Conservation (phyloP, 2,888 invertebrate genomes). For the Drosophila testacea region DNA sequence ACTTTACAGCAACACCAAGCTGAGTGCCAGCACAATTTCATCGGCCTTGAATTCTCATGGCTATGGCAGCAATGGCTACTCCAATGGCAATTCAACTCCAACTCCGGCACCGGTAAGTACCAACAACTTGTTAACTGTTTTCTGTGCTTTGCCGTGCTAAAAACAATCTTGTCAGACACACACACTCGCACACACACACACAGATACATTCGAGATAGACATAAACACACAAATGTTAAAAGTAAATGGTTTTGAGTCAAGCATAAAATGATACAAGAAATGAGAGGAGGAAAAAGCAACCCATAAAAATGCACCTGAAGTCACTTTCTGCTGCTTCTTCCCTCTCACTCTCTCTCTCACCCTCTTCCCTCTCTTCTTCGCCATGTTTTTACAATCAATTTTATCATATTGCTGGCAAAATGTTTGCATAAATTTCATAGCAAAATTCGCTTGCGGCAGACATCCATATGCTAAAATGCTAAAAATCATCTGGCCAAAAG, state of each 20-base stretch:
- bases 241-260: constrained; percentile 31
- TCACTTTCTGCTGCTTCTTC: constrained; percentile 10
- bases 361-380: not conserved
- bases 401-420: constrained; percentile 71
- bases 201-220: not conserved
- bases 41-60: constrained; percentile 88
- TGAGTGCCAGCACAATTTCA: constrained; percentile 91
- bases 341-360: not conserved
- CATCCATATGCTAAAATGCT: constrained; percentile 64
- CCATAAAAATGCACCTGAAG: constrained; percentile 27
- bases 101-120: constrained; percentile 82
- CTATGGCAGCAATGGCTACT: constrained; percentile 83
- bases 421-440: constrained; percentile 70
- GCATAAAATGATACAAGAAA: constrained; percentile 16
- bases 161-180: constrained; percentile 59
- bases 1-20: constrained; percentile 88
- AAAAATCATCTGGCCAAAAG: constrained; percentile 55
- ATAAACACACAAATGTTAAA: constrained; percentile 46
- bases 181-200: constrained; percentile 21
- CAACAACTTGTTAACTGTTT: constrained; percentile 27
- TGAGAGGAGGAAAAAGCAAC: constrained; percentile 5
- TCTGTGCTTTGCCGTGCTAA: constrained; percentile 49
- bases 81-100: constrained; percentile 81
- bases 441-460: constrained; percentile 58
- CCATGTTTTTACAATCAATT: constrained; percentile 69